Conservation (phyloP, 2,113 vertebrate species). For the Dendropsophus ebraccatus region DNA sequence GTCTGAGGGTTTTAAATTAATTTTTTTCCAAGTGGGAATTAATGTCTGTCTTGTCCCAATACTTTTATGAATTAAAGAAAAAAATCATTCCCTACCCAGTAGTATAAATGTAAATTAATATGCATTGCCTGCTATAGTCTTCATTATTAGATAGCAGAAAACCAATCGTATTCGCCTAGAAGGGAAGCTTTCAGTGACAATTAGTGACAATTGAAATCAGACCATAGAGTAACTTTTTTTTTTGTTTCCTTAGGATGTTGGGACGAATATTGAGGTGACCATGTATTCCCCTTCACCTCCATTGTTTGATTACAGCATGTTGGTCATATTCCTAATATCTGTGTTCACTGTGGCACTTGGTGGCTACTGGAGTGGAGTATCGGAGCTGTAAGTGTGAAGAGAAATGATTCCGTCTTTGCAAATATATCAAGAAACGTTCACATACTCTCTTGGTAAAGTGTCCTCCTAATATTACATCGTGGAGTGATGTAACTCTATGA, state of each 20-base stretch:
- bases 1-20: too few species aligned
- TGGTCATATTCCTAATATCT: conserved; percentile 87
- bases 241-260: conserved; percentile 72
- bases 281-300: conserved; percentile 80
- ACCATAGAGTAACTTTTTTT: conserved; percentile 40
- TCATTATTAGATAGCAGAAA: too few species aligned
- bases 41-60: too few species aligned
- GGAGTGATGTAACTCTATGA: too few species aligned
- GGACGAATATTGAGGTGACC: conserved; percentile 74
- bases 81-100: too few species aligned
- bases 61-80: too few species aligned
- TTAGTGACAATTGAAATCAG: neutral
- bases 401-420: neutral
- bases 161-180: too few species aligned
- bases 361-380: conserved; percentile 89
- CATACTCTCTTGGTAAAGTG: neutral
- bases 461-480: too few species aligned
- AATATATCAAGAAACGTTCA: neutral
- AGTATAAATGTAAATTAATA: too few species aligned
- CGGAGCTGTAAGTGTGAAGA: conserved; percentile 80
- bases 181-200: neutral
- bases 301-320: conserved; percentile 82
- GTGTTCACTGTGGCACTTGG: conserved; percentile 86
- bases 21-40: too few species aligned
- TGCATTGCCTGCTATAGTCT: too few species aligned